A percentile compares a stretch with the other conserved stretches of the same genome.
Conservation (phyloP, 1,140 invertebrate genomes). For the Ctenoplectra terminalis region DNA sequence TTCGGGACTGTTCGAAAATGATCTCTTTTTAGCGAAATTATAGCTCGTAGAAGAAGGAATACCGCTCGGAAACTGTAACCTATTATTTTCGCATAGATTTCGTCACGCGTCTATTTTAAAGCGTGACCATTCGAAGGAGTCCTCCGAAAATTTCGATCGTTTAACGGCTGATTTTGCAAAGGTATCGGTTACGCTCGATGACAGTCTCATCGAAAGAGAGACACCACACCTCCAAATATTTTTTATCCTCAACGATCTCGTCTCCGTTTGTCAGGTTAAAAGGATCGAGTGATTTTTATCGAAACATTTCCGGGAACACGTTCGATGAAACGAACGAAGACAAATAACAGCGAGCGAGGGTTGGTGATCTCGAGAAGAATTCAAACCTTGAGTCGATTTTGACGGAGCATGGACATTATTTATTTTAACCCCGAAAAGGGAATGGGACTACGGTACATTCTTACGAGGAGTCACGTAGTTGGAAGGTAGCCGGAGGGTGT, state of each 20-base stretch:
- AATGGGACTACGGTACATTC: slow-evolving; percentile 71
- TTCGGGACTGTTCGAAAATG: slow-evolving; percentile 28
- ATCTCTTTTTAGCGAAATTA: slow-evolving; percentile 54
- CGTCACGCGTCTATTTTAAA: slow-evolving; percentile 35
- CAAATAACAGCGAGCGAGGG: background rate
- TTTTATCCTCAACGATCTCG: too few species aligned
- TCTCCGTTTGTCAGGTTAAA: background rate
- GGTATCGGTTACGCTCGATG: slow-evolving; percentile 11
- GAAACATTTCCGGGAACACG: background rate
- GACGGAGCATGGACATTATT: slow-evolving; percentile 73
- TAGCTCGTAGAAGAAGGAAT: background rate
- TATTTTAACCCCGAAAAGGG: slow-evolving; percentile 68
- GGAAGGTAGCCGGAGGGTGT: slow-evolving; percentile 68
- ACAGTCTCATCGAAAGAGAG: background rate
- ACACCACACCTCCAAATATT: too few species aligned
- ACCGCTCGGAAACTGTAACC: background rate
- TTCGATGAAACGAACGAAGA: background rate
- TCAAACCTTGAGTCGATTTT: slow-evolving; percentile 62
- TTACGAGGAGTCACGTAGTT: slow-evolving; percentile 80
- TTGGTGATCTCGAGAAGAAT: slow-evolving; percentile 40
- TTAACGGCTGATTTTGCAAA: background rate
- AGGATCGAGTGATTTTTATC: background rate
- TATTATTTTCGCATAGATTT: slow-evolving; percentile 35
- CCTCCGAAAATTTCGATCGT: background rate
- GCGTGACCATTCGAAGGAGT: background rate